phyloP scores from a whole-genome alignment of 2,113 vertebrate genomes.

The Platycercus adscitus region DNA sequence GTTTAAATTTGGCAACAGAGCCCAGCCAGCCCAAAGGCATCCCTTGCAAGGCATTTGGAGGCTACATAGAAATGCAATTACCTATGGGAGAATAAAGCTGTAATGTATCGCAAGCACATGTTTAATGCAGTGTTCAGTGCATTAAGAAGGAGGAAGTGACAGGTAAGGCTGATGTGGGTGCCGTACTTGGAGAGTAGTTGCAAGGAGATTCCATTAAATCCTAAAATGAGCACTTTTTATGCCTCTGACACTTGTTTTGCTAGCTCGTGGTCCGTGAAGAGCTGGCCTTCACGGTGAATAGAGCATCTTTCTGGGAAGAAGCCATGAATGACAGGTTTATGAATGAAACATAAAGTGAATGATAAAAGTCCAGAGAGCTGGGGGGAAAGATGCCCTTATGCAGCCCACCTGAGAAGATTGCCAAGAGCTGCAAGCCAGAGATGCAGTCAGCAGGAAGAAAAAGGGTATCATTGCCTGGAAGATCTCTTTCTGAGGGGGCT shows the following conservation, averaged over 20 bases:
- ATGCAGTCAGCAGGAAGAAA: accelerated
- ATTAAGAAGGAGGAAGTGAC: not conserved
- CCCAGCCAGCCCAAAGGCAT: not conserved
- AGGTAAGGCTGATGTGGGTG: not conserved
- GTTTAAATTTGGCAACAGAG: constrained; percentile 30
- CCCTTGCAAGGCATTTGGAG: not conserved
- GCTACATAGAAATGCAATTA: not conserved
- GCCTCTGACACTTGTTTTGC: not conserved
- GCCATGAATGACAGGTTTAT: not conserved
- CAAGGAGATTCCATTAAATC: not conserved
- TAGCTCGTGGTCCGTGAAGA: not conserved
- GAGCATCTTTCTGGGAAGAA: not conserved
- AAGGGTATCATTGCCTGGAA: not conserved
- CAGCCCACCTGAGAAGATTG: not conserved
- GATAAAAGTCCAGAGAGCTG: not conserved
- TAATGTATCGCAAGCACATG: not conserved
- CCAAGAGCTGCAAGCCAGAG: not conserved
- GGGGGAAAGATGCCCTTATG: not conserved
- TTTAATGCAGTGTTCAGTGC: not conserved
- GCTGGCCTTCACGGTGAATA: not conserved
- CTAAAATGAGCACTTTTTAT: not conserved
- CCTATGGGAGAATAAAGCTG: not conserved
- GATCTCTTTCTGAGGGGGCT: not conserved
- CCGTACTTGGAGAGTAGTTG: not conserved
- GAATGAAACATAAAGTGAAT: not conserved